Percentiles rank a stretch among this genome's conserved stretches.
phyloP scores from a whole-genome alignment of 2,888 invertebrate genomes.

The Ectobius pallidus region DNA sequence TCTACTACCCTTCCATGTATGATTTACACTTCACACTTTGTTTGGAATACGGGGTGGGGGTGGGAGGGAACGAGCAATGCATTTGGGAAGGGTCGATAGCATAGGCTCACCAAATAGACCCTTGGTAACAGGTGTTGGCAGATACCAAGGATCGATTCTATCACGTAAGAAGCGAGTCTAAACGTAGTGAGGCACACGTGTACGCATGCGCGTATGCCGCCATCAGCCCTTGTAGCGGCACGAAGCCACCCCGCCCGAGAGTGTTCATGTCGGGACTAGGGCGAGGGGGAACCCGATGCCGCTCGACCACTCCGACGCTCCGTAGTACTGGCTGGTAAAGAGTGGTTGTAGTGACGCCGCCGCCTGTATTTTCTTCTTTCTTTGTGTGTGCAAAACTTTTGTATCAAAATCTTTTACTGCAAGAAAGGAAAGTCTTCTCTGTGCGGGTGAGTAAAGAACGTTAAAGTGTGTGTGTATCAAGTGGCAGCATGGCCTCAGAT shows the following conservation, averaged over 20 bases:
- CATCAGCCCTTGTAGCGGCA: constrained; percentile 12
- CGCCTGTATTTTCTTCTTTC: background rate
- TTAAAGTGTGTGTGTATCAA: no score
- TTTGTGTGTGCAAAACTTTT: background rate
- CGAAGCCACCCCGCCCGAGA: constrained; percentile 24
- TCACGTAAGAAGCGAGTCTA: constrained; percentile 33
- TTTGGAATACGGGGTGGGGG: constrained; percentile 32
- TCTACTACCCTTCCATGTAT: constrained; percentile 36
- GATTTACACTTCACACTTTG: constrained; percentile 41
- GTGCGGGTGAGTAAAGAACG: no score
- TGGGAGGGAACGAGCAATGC: constrained; percentile 22
- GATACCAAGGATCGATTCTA: constrained; percentile 40
- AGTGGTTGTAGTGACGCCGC: background rate
- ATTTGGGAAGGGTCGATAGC: constrained; percentile 34
- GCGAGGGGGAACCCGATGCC: background rate
- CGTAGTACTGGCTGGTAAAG: constrained; percentile 4
- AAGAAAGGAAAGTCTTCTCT: no score
- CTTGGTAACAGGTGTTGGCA: constrained; percentile 43
- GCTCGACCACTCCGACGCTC: constrained; percentile 3
- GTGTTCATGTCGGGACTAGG: constrained; percentile 12
- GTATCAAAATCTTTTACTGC: no score
- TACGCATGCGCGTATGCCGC: constrained; percentile 8
- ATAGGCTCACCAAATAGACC: constrained; percentile 27
- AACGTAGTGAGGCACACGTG: background rate
- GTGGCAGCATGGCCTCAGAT: no score